Evolutionary conservation across 2,797 vertebrate species (phyloP), one percentile per base, ranked within the genome.

Genomic region (Enteromius thamalakanensis): DNA sequence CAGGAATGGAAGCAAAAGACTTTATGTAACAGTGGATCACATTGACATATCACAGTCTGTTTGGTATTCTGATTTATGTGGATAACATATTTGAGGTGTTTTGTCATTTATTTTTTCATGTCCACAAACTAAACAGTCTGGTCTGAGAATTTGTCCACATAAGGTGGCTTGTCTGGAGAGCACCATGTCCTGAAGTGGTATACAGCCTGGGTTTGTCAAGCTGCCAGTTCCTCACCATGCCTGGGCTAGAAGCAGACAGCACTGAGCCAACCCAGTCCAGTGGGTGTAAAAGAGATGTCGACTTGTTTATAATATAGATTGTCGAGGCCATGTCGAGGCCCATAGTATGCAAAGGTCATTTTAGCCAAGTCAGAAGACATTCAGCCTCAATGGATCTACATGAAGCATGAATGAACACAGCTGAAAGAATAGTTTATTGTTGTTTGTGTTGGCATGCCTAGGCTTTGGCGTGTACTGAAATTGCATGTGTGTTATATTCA

Each of bases 91-190:
- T 64, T 84, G 68, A 72, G 77, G 45, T 10, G 26, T 77, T 84
- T n/a, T 37, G 34, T 42, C 37, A 80, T 79, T 79, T 79, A 83
- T 86, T 85, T 86, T 65, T 7, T 89, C 88, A 88, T 92, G 90
- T 92, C 76, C 72, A 79, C 82, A 42, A 87, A 87, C 58, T 89
- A 81, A 90, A 68, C 26, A 79, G 70, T 90, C 91, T 87, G 62
- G 42, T 40, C 23, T 74, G 42, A 40, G 40, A 71, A 47, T 65
- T 81, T 89, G 80, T 90, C 90, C 83, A 88, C 89, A 88, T 88
- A 83, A 81, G 79, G 82, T 83, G 90, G 91, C 40, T 62, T 87
- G 86, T 91, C 82, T 90, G 80, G 79, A 83, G 37, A 68, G 75
- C 64, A 58, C 53, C 51, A 45, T 23, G 87, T 71, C 68, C 34